Percentiles rank a stretch among this genome's conserved stretches.
These are phyloP conservation scores for Probosciger aterrimus DNA, from an alignment of 2,113 vertebrate genomes.

Conservation along the genomic window DNA sequence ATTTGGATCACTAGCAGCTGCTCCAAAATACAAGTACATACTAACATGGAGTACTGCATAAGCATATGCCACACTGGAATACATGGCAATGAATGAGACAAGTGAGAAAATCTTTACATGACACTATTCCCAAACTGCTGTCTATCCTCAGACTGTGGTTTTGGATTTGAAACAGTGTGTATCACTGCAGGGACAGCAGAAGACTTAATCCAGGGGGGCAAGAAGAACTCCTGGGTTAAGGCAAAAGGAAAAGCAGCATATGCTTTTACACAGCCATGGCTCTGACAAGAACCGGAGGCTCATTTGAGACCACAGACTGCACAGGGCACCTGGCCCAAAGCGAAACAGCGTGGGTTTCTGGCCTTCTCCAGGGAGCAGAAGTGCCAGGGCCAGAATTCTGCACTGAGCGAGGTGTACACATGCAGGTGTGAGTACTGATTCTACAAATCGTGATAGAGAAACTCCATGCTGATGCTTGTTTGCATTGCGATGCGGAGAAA, in stretches of 20 bases:
- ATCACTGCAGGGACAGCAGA: background rate
- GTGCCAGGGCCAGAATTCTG: background rate
- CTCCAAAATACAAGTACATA: background rate
- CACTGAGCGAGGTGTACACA: background rate
- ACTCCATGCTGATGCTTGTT: background rate
- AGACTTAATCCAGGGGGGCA: background rate
- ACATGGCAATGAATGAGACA: background rate
- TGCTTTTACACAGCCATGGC: fast-evolving
- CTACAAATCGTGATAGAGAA: background rate
- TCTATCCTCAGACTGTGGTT: background rate
- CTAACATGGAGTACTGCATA: background rate
- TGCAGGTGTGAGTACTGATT: fast-evolving
- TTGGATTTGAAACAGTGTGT: background rate
- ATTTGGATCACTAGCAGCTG: background rate
- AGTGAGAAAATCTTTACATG: background rate
- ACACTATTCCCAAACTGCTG: background rate
- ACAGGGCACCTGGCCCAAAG: background rate
- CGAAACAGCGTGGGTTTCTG: background rate
- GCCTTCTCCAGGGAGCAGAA: background rate
- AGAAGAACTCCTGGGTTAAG: background rate
- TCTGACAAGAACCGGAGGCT: background rate
- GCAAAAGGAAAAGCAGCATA: background rate
- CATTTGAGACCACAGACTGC: background rate
- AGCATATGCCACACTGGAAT: background rate
- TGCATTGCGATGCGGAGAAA: background rate